Evolutionary conservation across 2,888 invertebrate genomes (phyloP).

Genomic region (Synanthedon formicaeformis): DNA sequence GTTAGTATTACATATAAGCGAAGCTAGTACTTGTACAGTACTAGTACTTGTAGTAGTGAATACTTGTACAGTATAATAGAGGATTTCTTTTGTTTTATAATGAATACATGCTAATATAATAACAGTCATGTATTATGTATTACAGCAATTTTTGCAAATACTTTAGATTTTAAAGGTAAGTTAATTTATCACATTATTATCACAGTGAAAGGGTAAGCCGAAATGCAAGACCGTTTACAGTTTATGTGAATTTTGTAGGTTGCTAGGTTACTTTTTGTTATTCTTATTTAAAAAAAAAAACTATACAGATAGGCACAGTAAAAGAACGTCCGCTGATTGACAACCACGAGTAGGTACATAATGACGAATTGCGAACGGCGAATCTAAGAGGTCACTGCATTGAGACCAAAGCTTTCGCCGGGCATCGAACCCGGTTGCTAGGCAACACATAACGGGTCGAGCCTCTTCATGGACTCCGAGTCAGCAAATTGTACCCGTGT

Average conservation of each 20-base stretch:
- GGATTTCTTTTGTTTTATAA: no score
- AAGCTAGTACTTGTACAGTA: no score
- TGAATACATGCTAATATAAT: no score
- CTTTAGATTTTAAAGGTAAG: no score
- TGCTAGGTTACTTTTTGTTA: no score
- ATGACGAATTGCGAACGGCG: slow-evolving; percentile 59
- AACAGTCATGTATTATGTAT: no score
- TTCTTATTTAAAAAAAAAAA: neutral
- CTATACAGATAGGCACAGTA: neutral
- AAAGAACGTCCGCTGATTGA: slow-evolving; percentile 18
- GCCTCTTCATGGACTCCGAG: slow-evolving; percentile 6
- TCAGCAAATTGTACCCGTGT: neutral
- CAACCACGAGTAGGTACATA: slow-evolving; percentile 27
- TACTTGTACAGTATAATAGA: neutral
- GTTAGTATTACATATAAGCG: neutral
- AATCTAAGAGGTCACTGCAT: slow-evolving; percentile 54
- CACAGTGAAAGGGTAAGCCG: no score
- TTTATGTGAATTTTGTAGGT: no score
- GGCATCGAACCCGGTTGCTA: slow-evolving; percentile 61
- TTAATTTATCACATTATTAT: no score
- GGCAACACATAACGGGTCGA: slow-evolving; percentile 52
- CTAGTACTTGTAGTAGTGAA: no score
- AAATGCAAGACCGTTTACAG: neutral
- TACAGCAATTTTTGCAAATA: no score
- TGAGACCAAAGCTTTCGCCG: slow-evolving; percentile 46